Conservation (phyloP, 2,797 vertebrate species). For the Pelochelys cantorii region DNA sequence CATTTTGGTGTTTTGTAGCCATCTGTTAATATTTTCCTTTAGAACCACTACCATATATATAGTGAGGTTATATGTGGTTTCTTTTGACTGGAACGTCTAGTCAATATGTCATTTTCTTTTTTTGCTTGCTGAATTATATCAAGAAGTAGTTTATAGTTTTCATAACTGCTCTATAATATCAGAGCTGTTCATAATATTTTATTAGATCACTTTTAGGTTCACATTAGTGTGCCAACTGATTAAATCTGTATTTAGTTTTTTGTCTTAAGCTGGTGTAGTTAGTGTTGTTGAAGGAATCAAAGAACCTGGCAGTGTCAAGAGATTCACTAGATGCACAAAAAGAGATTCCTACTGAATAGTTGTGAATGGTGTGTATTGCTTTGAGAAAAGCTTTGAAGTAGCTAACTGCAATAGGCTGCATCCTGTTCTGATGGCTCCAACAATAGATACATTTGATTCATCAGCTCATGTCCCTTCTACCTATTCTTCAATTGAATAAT, state of each 20-base stretch:
- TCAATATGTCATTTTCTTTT: neutral
- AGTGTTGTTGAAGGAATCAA: neutral
- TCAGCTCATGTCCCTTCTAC: slow-evolving; percentile 8
- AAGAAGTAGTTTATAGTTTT: slow-evolving; percentile 18
- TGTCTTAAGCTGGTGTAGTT: neutral
- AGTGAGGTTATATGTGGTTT: neutral
- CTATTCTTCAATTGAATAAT: neutral
- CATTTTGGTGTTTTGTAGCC: neutral
- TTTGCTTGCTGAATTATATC: neutral
- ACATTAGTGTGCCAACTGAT: neutral
- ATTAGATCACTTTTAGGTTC: slow-evolving; percentile 9
- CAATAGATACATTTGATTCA: slow-evolving; percentile 1
- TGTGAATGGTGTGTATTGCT: neutral
- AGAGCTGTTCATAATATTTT: neutral
- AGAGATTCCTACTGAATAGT: neutral
- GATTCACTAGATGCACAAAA: neutral
- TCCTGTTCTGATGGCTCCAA: slow-evolving; percentile 11
- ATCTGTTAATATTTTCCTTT: neutral
- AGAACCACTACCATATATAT: neutral
- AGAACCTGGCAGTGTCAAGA: neutral
- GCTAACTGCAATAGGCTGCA: slow-evolving; percentile 5
- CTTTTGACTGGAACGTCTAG: neutral
- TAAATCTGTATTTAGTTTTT: slow-evolving; percentile 13
- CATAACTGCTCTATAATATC: neutral
- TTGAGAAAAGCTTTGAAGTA: neutral